Conservation (phyloP, 2,797 vertebrate genomes). For the Acanthopagrus latus region DNA sequence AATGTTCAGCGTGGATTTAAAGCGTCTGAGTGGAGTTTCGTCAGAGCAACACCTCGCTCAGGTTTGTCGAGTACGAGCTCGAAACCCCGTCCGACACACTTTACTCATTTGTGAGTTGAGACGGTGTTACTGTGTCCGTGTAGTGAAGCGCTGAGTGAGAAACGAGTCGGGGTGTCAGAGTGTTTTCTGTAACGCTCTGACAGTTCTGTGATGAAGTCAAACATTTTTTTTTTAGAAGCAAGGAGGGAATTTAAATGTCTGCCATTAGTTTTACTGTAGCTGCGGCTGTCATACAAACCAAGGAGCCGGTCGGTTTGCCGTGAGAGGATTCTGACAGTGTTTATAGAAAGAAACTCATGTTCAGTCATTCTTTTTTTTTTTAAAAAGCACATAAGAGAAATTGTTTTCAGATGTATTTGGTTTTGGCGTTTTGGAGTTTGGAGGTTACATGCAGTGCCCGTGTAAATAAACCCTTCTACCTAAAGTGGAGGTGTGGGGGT, state of each 20-base stretch:
- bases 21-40: not conserved
- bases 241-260: conserved; percentile 7
- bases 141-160: conserved; percentile 10
- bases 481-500: conserved; percentile 57
- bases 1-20: conserved; percentile 32
- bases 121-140: not conserved
- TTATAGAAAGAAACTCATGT: not conserved
- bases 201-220: conserved; percentile 15
- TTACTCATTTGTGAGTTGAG: not conserved
- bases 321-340: not conserved
- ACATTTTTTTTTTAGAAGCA: conserved; percentile 21
- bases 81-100: not conserved
- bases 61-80: not conserved
- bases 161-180: not conserved
- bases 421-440: conserved; percentile 28
- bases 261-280: not conserved
- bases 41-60: conserved; percentile 2
- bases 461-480: conserved; percentile 70
- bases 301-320: not conserved
- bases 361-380: not conserved
- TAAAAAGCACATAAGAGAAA: conserved; percentile 20
- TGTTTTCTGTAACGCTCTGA: conserved; percentile 9
- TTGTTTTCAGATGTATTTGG: conserved; percentile 60
- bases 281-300: not conserved
- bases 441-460: conserved; percentile 38